Evolutionary conservation across 2,113 vertebrate species (phyloP).

Genomic region (Mellivora capensis): DNA sequence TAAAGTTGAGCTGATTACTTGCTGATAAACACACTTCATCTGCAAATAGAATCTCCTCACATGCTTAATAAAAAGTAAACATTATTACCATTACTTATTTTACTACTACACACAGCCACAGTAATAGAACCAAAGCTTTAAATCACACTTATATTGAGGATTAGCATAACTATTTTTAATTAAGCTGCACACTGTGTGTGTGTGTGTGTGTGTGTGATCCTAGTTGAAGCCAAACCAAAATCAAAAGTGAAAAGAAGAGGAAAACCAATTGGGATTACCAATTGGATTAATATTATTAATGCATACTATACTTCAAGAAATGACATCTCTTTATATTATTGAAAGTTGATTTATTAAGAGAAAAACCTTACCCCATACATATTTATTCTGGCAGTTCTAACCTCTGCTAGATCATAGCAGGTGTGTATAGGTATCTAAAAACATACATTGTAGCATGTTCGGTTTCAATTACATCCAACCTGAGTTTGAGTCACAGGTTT

Average conservation of each 20-base stretch:
- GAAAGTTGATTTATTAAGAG: not conserved
- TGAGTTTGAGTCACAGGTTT: not conserved
- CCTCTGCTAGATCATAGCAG: not conserved
- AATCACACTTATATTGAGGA: not conserved
- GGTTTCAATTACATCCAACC: not conserved
- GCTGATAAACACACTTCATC: not conserved
- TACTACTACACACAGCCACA: not conserved
- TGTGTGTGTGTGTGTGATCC: not conserved
- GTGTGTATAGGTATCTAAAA: not conserved
- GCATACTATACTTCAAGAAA: not conserved
- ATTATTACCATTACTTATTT: not conserved
- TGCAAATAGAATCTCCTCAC: not conserved
- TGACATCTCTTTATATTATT: not conserved
- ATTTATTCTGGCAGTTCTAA: not conserved
- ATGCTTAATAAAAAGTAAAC: not conserved
- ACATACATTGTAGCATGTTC: not conserved
- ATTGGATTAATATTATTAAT: not conserved
- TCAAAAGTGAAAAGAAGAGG: not conserved
- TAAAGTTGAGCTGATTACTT: not conserved
- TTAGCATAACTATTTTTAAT: not conserved
- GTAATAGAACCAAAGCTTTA: not conserved
- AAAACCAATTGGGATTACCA: not conserved
- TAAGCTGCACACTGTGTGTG: not conserved
- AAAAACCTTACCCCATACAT: not conserved
- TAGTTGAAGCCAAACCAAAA: not conserved